Conservation (phyloP, 2,888 invertebrate species). For the Stenodema calcarata region DNA sequence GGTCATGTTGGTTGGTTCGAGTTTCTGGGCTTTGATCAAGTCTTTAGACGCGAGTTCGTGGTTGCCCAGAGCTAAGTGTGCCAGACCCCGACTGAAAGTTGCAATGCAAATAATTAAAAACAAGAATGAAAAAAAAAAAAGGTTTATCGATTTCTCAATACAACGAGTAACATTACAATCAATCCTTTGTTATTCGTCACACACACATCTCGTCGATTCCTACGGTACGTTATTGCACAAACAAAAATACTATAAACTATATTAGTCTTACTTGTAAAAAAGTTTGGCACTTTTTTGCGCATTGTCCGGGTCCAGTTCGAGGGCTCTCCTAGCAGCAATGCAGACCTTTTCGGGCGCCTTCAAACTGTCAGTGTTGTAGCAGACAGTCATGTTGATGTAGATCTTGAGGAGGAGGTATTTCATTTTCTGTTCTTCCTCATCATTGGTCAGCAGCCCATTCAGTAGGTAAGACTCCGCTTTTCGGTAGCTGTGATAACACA, state of each 20-base stretch:
- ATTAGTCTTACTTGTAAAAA: neutral
- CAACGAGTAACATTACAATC: too few relatives aligned
- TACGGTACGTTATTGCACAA: too few relatives aligned
- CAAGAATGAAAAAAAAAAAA: too few relatives aligned
- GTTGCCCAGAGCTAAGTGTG: neutral
- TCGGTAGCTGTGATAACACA: slow-evolving; percentile 37
- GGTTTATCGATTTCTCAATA: too few relatives aligned
- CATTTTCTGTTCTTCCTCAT: neutral
- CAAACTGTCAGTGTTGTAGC: slow-evolving; percentile 10
- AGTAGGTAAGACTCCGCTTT: slow-evolving; percentile 33
- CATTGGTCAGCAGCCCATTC: neutral
- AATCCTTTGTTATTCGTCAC: too few relatives aligned
- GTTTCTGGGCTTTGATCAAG: neutral
- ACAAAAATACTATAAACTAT: too few relatives aligned
- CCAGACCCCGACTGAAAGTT: slow-evolving; percentile 1
- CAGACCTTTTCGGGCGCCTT: neutral
- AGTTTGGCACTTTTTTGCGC: neutral
- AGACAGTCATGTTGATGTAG: slow-evolving; percentile 10
- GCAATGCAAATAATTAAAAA: too few relatives aligned
- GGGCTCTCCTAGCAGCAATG: neutral
- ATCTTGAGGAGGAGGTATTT: slow-evolving; percentile 6
- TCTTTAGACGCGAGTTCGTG: neutral
- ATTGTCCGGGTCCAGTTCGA: neutral
- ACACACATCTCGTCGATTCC: too few relatives aligned
- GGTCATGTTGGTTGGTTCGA: neutral